Evolutionary conservation across 2,888 invertebrate species (phyloP).

Genomic region (Acleris laterana): DNA sequence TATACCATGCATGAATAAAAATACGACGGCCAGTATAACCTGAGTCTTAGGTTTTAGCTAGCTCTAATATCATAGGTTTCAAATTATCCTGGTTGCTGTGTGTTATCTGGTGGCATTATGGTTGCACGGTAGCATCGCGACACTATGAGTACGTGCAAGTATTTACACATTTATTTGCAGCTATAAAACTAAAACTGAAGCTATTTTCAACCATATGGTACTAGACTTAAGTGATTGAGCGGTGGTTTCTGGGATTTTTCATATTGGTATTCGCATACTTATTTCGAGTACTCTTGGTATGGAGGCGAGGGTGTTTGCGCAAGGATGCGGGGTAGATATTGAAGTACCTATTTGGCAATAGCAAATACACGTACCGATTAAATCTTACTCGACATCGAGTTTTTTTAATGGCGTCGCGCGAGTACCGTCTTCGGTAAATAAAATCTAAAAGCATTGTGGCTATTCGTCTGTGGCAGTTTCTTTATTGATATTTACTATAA

Average conservation of each 20-base stretch:
- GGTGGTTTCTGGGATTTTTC: conserved; percentile 6
- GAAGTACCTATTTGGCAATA: conserved; percentile 56
- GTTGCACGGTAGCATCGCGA: conserved; percentile 59
- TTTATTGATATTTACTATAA: too few relatives aligned
- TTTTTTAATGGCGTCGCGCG: conserved; percentile 8
- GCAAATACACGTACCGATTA: conserved; percentile 42
- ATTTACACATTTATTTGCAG: conserved; percentile 40
- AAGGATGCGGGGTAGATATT: conserved; percentile 59
- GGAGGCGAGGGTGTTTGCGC: conserved; percentile 57
- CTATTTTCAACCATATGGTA: conserved; percentile 34
- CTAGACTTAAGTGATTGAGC: conserved; percentile 23
- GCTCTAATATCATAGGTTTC: background rate
- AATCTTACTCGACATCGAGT: conserved; percentile 32
- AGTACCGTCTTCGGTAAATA: too few relatives aligned
- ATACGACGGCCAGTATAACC: conserved; percentile 48
- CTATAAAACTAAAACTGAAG: conserved; percentile 19
- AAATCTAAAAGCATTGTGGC: too few relatives aligned
- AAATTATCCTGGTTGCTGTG: conserved; percentile 50
- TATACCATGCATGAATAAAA: conserved; percentile 47
- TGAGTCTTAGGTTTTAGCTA: conserved; percentile 41
- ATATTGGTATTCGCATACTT: conserved; percentile 42
- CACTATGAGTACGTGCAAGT: conserved; percentile 58
- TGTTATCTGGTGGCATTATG: conserved; percentile 57
- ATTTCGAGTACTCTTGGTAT: conserved; percentile 50
- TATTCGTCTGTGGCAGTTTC: too few relatives aligned